A percentile compares a stretch with the other conserved stretches of the same genome.
Conservation (phyloP, 2,888 invertebrate genomes). For the Macrophya annulata region DNA sequence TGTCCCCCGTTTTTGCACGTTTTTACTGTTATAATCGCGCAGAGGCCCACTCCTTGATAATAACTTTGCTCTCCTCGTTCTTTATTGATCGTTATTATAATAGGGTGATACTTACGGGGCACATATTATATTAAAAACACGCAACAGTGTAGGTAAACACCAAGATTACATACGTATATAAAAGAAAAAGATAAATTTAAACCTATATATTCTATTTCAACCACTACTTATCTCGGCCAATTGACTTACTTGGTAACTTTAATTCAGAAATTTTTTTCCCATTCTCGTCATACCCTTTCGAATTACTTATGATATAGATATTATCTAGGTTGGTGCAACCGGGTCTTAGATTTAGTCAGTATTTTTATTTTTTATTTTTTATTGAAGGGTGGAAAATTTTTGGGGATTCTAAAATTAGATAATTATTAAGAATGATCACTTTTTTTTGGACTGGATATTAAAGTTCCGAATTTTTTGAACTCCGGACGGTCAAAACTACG, state of each 20-base stretch:
- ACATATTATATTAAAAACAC: neutral
- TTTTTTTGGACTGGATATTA: no score
- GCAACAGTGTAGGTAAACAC: neutral
- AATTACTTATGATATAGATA: neutral
- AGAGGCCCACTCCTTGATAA: slow-evolving; percentile 53
- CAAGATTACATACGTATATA: neutral
- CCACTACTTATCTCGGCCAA: slow-evolving; percentile 28
- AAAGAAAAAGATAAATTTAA: slow-evolving; percentile 15
- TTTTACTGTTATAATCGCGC: slow-evolving; percentile 63
- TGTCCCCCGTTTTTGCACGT: slow-evolving; percentile 63
- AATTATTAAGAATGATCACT: neutral
- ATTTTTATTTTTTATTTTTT: no score
- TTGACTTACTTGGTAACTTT: slow-evolving; percentile 28
- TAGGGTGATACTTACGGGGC: neutral
- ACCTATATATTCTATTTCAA: neutral
- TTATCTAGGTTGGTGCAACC: neutral
- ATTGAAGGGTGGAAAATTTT: neutral
- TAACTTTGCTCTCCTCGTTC: slow-evolving; percentile 55
- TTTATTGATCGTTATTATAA: slow-evolving; percentile 27
- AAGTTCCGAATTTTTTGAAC: no score
- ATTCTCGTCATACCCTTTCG: neutral
- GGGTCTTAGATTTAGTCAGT: neutral
- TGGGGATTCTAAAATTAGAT: neutral
- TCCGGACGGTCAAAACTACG: no score
- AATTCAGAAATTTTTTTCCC: slow-evolving; percentile 11